A percentile compares a stretch with the other conserved stretches of the same genome.
These are phyloP conservation scores for Phaonia tiefii DNA, from an alignment of 2,888 invertebrate genomes.

Conservation along the genomic window DNA sequence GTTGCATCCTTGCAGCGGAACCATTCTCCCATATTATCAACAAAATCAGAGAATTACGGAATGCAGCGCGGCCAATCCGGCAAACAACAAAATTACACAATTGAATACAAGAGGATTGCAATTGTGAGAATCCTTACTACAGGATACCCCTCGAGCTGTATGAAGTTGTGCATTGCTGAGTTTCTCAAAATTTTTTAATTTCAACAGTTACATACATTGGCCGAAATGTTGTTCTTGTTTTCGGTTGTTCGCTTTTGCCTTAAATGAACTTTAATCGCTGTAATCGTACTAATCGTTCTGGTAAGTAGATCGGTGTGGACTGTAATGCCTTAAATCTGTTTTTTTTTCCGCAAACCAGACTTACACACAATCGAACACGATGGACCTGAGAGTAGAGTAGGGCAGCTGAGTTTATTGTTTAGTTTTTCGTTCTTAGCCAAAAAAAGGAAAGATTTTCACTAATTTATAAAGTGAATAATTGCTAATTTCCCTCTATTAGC, in stretches of 20 bases:
- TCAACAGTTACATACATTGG: background rate
- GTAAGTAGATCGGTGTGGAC: constrained; percentile 44
- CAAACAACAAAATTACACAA: constrained; percentile 53
- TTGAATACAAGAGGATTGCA: constrained; percentile 50
- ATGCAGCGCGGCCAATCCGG: background rate
- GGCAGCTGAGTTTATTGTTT: constrained; percentile 62
- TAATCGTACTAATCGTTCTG: constrained; percentile 59
- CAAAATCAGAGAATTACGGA: background rate
- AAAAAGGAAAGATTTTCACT: constrained; percentile 72
- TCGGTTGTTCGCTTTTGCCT: background rate
- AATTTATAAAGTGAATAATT: constrained; percentile 75
- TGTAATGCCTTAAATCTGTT: constrained; percentile 45
- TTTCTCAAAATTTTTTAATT: constrained; percentile 1
- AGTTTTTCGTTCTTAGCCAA: constrained; percentile 22
- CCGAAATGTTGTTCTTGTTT: constrained; percentile 14
- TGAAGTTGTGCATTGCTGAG: background rate
- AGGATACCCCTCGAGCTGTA: background rate
- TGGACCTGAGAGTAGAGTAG: constrained; percentile 8
- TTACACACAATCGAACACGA: background rate
- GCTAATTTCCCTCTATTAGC: constrained; percentile 76
- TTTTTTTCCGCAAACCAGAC: constrained; percentile 40
- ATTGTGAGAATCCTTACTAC: background rate
- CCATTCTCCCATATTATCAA: constrained; percentile 11
- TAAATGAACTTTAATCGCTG: constrained; percentile 54
- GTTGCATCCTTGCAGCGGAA: background rate